A percentile compares a stretch with the other conserved stretches of the same genome.
Conservation (phyloP, 2,113 vertebrate genomes). For the Cardinalis cardinalis region DNA sequence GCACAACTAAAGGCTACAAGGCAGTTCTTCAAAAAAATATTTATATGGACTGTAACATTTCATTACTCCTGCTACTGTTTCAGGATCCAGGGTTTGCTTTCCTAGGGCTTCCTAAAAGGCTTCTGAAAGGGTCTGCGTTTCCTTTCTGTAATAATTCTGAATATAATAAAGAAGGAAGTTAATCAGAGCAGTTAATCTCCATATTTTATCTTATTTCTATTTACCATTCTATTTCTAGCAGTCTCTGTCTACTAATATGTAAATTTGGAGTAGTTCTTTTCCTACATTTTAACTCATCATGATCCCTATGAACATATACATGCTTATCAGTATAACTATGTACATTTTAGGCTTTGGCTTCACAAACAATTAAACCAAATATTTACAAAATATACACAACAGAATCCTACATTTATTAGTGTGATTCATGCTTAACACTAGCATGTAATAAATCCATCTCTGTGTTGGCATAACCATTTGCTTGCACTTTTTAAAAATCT, state of each 20-base stretch:
- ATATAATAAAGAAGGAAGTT: neutral
- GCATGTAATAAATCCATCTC: neutral
- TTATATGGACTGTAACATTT: neutral
- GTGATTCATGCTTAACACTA: neutral
- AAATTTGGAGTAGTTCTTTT: neutral
- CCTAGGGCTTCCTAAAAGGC: neutral
- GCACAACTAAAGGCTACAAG: neutral
- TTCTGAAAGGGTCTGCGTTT: neutral
- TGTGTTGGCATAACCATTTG: neutral
- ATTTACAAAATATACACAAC: slow-evolving; percentile 21
- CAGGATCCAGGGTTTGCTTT: neutral
- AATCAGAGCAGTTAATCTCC: neutral
- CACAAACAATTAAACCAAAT: slow-evolving; percentile 5
- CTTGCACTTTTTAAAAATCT: neutral
- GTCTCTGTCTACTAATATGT: neutral
- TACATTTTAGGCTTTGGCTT: slow-evolving; percentile 37
- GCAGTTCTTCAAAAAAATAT: neutral
- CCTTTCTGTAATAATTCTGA: neutral
- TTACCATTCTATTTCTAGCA: neutral
- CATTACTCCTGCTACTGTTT: neutral
- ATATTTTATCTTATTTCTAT: neutral
- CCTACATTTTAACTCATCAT: neutral
- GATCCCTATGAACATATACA: neutral
- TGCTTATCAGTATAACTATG: slow-evolving; percentile 32
- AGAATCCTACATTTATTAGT: neutral